Base-by-base conservation (phyloP, 2,113 vertebrate genomes). In the Silurus meridionalis region DNA sequence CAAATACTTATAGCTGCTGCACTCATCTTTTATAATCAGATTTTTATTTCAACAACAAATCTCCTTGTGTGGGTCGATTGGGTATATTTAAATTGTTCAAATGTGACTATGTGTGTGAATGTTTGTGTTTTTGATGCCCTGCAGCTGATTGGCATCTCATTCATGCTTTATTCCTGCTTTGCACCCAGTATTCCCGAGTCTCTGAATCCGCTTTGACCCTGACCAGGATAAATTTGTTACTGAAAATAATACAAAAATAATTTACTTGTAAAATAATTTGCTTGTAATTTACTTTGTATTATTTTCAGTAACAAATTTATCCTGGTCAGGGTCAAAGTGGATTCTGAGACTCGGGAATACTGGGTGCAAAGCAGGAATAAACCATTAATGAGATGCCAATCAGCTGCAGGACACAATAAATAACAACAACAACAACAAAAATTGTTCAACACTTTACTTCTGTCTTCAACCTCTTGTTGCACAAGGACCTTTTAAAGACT, bases 361-460 rank as follows among this genome's bases (percentile, higher is more conserved):
- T 57, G 13, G 52, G n/a, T 0, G 0, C 37, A 23, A 2, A 7
- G 37, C 21, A n/a, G 74, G 52, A 77, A 78, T 14, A 57, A n/a
- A 58, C 9, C 10, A 15, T 21, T 4, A 14, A 37, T 80, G 3
- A 14, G 25, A 57, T 78, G n/a, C 6, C 52, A 28, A 6, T 28
- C 52, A n/a, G 21, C 52, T 10, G 2, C n/a, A 25, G 6, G 37
- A 46, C 25, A 63, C 8, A 60, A 72, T 23, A 61, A 9, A 48
- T 14, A 23, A 46, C 55, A 61, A 82, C 61, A 17, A 57, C 15
- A 77, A 60, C 17, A 83, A 14, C 8, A 28, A 46, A 23, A 85
- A 71, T 48, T 53, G 82, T 79, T 86, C 25, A 85, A 86, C 67
- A 83, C 79, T 86, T 84, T 88, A 86, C 75, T 75, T 88, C 55